Percentiles rank a stretch among this genome's conserved stretches.
phyloP scores from a whole-genome alignment of 2,888 invertebrate genomes.

The Drosophila eohydei region DNA sequence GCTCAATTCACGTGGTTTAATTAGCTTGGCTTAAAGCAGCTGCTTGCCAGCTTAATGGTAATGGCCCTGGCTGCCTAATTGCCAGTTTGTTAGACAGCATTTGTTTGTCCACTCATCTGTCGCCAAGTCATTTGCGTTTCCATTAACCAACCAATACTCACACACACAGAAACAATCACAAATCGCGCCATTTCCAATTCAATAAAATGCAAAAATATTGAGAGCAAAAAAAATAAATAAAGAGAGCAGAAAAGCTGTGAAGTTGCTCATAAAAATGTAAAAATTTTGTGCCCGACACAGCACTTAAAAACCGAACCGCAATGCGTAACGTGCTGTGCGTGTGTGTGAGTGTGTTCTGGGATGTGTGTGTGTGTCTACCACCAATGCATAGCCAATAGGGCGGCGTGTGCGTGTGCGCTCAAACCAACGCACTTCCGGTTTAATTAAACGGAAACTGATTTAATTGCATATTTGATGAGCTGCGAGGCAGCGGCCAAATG shows the following conservation, averaged over 20 bases:
- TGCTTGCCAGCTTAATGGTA: slow-evolving; percentile 46
- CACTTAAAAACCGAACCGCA: slow-evolving; percentile 76
- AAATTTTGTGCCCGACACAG: slow-evolving; percentile 55
- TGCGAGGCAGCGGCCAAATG: slow-evolving; percentile 64
- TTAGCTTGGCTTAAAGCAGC: slow-evolving; percentile 64
- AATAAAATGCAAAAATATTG: slow-evolving; percentile 68
- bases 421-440: slow-evolving; percentile 81
- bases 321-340: slow-evolving; percentile 26
- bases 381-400: slow-evolving; percentile 52
- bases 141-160: slow-evolving; percentile 27
- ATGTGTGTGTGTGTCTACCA: slow-evolving; percentile 29
- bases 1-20: slow-evolving; percentile 66
- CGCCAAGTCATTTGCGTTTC: slow-evolving; percentile 33
- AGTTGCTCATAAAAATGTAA: slow-evolving; percentile 74
- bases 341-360: slow-evolving; percentile 26
- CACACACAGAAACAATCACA: slow-evolving; percentile 8
- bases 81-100: slow-evolving; percentile 37
- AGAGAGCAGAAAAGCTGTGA: slow-evolving; percentile 34
- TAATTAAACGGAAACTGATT: slow-evolving; percentile 84
- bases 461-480: slow-evolving; percentile 84
- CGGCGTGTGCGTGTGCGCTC: slow-evolving; percentile 50
- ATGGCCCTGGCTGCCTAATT: slow-evolving; percentile 64
- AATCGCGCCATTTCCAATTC: slow-evolving; percentile 52
- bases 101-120: slow-evolving; percentile 15
- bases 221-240: slow-evolving; percentile 7